Evolutionary conservation across 2,797 vertebrate species (phyloP), one percentile per base, ranked within the genome.

Genomic region (Lycodopsis pacificus): DNA sequence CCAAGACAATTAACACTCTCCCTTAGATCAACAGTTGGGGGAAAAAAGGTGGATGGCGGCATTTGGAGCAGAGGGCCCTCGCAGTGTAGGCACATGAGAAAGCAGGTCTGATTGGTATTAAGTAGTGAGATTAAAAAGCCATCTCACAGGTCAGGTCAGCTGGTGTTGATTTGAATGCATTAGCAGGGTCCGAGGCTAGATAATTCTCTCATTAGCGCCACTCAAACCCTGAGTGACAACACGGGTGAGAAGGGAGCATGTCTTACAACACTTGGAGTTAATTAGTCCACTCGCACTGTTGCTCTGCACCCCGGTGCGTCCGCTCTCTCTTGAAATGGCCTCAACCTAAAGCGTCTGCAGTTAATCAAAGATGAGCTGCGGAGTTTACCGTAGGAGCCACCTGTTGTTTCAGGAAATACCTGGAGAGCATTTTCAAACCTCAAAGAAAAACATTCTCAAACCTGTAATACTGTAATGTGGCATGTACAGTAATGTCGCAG

Each of bases 121-220:
- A 94, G 93, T 92, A 89, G 90, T 88, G 90, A 91, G 91, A 94
- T 94, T 93, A 94, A 94, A 92, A 93, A 93, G 91, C 86, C 91
- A 91, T 93, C 93, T 88, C 88, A 84, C 84, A 91, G 92, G 92
- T 95, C 92, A 91, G 91, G 91, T 93, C 92, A 90, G 88, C 84
- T 83, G 88, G 88, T 90, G 91, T 94, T 94, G 91, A 92, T 94
- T 93, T 94, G 91, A 94, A 94, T 92, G 92, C 90, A 92, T 93
- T 93, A 94, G 92, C 82, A 83, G 86, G 88, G 91, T 92, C 87
- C 86, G 82, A 90, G 89, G 92, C 92, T 76, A 93, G 94, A 94
- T 94, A 93, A 94, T 93, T 93, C 93, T 92, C 92, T 94, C 92
- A 94, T 94, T 93, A 94, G 93, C 91, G 84, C 93, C 90, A 94